Evolutionary conservation across 30 jellyfish, hydroid and myxozoan species (phyloP).

Genomic region (Phacellophora camtschatica): DNA sequence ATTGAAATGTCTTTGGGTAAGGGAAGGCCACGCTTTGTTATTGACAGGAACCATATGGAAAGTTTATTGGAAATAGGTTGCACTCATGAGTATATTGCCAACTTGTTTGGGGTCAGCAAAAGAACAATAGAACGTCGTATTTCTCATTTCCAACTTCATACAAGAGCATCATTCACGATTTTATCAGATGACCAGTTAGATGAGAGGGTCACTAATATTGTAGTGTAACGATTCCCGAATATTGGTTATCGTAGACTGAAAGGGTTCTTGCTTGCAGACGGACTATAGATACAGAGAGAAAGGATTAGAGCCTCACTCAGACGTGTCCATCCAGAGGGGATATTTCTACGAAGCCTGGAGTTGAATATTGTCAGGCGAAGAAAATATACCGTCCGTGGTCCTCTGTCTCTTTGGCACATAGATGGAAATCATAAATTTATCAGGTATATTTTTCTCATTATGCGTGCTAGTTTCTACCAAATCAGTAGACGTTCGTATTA

Average conservation of each 20-base stretch:
- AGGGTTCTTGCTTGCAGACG: slow-evolving; percentile 37
- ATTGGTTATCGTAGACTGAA: slow-evolving; percentile 7
- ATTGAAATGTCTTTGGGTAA: background rate
- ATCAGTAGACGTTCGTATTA: no score
- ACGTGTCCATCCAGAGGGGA: slow-evolving; percentile 50
- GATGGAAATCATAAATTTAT: slow-evolving; percentile 62
- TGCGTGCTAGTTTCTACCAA: background rate
- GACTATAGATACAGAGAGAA: background rate
- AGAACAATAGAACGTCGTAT: slow-evolving; percentile 33
- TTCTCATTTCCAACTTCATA: background rate
- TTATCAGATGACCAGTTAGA: slow-evolving; percentile 36
- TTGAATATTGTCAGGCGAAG: slow-evolving; percentile 19
- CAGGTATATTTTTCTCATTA: background rate
- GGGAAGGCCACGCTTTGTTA: slow-evolving; percentile 38
- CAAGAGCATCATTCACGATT: background rate
- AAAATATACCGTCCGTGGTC: slow-evolving; percentile 52
- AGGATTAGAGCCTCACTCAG: slow-evolving; percentile 4
- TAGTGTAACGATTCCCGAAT: slow-evolving; percentile 18
- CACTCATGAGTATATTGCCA: background rate
- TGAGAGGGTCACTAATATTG: background rate
- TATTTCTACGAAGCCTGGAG: slow-evolving; percentile 8
- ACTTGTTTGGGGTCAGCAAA: slow-evolving; percentile 10
- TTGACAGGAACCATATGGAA: slow-evolving; percentile 17
- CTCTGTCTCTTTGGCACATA: slow-evolving; percentile 69
- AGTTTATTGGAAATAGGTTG: background rate